Evolutionary conservation across 1,140 invertebrate genomes (phyloP).

Genomic region (Bombus cullumanus): DNA sequence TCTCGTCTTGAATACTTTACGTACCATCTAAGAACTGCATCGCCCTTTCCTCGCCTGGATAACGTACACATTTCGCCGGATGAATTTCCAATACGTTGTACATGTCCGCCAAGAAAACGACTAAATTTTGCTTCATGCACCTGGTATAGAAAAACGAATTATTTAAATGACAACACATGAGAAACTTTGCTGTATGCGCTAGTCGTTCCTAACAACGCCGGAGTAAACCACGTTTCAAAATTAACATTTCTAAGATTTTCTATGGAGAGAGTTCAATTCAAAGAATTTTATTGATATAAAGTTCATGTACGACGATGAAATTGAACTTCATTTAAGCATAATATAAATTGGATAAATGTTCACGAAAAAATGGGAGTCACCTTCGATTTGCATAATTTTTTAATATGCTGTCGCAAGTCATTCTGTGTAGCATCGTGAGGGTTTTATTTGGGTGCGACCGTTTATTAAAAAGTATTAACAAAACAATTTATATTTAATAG

Average conservation of each 20-base stretch:
- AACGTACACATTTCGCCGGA: conserved; percentile 93
- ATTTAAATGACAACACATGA: not conserved
- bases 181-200: not conserved
- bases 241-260: not conserved
- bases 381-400: too few species aligned
- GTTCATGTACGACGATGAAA: not conserved
- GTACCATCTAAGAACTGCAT: conserved; percentile 81
- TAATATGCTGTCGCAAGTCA: too few species aligned
- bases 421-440: too few species aligned
- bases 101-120: conserved; percentile 97
- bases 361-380: too few species aligned
- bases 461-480: too few species aligned
- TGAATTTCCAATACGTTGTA: conserved; percentile 98
- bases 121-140: conserved; percentile 95
- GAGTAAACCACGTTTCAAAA: not conserved
- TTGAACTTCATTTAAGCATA: not conserved
- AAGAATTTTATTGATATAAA: not conserved
- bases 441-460: too few species aligned
- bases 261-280: not conserved
- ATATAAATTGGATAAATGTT: too few species aligned
- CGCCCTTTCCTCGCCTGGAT: conserved; percentile 85
- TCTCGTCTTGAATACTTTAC: conserved; percentile 52
- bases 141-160: conserved; percentile 80
- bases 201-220: not conserved
- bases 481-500: too few species aligned